Evolutionary conservation across 35 echinoderm and acorn worm species (phyloP).

Genomic region (Acanthaster planci): DNA sequence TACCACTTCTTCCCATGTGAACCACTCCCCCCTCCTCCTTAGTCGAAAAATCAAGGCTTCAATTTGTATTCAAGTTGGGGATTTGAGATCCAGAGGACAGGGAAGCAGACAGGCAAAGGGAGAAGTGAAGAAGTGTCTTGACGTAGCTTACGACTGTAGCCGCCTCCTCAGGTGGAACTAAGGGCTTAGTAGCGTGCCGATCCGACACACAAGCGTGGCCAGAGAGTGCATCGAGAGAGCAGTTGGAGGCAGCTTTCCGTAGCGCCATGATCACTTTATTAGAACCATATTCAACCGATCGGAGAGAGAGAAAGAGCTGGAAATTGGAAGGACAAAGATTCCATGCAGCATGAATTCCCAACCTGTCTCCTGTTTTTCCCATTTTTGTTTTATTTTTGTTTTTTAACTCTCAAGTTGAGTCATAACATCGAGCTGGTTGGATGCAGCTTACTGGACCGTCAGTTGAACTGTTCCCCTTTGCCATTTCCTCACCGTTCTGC

Average conservation of each 20-base stretch:
- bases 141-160: neutral
- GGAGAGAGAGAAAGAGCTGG: neutral
- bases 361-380: too few relatives aligned
- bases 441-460: neutral
- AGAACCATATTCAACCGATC: conserved; percentile 16
- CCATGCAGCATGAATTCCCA: too few relatives aligned
- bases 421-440: neutral
- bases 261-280: conserved; percentile 29
- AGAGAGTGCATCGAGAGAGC: conserved; percentile 15
- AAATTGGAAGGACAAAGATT: too few relatives aligned
- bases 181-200: conserved; percentile 24
- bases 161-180: conserved; percentile 19
- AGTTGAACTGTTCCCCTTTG: neutral
- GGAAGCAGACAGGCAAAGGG: too few relatives aligned
- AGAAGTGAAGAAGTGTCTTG: neutral
- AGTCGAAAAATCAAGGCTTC: too few relatives aligned
- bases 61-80: too few relatives aligned
- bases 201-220: conserved; percentile 13
- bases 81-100: too few relatives aligned
- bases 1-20: too few relatives aligned
- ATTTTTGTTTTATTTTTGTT: too few relatives aligned
- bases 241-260: conserved; percentile 9
- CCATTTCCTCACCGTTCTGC: neutral
- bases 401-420: neutral
- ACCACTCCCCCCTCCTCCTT: too few relatives aligned